Evolutionary conservation across 2,113 vertebrate genomes (phyloP).

Genomic region (Petrocephalus zakoni): DNA sequence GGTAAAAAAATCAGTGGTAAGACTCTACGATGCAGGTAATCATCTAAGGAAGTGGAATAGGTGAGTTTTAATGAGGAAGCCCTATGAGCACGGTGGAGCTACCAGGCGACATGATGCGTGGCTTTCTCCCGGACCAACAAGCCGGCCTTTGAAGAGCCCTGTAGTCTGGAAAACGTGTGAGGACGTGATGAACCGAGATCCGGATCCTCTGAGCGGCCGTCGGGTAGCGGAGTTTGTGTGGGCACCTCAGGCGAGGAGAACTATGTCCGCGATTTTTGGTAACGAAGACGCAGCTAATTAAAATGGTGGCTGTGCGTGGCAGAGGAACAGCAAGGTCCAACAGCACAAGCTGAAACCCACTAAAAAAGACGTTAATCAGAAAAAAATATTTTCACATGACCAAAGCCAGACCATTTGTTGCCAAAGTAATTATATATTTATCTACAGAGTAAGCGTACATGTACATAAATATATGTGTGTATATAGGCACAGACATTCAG

Average conservation of each 20-base stretch:
- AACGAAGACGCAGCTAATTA: constrained; percentile 24
- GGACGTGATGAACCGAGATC: background rate
- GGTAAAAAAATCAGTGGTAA: constrained; percentile 24
- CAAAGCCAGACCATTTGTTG: constrained; percentile 14
- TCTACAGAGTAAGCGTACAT: background rate
- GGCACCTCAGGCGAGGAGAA: constrained; percentile 14
- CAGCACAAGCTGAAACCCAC: constrained; percentile 16
- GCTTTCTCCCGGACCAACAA: background rate
- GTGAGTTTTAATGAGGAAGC: background rate
- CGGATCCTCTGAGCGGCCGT: constrained; percentile 5
- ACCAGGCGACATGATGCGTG: too few species aligned
- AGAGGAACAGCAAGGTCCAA: constrained; percentile 13
- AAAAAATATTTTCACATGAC: constrained; percentile 22
- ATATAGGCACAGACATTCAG: background rate
- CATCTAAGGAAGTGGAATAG: background rate
- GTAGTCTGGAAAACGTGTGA: background rate
- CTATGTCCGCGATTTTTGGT: background rate
- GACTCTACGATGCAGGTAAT: background rate
- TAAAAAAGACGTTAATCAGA: constrained; percentile 23
- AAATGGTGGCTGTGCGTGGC: constrained; percentile 7
- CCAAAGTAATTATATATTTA: constrained; percentile 8
- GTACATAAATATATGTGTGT: background rate
- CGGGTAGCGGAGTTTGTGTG: constrained; percentile 1
- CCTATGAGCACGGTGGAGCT: background rate
- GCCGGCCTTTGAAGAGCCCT: background rate